Evolutionary conservation across 1,140 invertebrate genomes (phyloP).

Genomic region (Drosophila nigromelanica): DNA sequence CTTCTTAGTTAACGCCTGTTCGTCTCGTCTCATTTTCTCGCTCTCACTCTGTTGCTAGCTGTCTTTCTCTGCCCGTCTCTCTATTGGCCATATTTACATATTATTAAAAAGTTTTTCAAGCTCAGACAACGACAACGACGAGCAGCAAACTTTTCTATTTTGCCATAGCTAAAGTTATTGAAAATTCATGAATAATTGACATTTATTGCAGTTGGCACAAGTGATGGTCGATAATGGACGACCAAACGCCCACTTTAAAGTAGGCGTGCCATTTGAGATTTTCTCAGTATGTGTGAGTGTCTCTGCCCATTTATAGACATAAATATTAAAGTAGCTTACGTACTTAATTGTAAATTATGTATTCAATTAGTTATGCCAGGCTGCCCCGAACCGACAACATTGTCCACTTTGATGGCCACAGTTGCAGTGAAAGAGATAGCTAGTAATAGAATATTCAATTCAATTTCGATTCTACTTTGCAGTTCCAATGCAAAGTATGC

Average conservation of each 20-base stretch:
- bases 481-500: neutral
- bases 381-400: conserved; percentile 23
- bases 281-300: conserved; percentile 18
- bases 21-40: conserved; percentile 12
- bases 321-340: conserved; percentile 81
- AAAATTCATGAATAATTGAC: conserved; percentile 82
- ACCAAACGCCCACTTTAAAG: neutral
- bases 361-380: conserved; percentile 74
- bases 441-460: conserved; percentile 9
- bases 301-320: conserved; percentile 67
- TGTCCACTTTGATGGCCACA: neutral
- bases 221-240: conserved; percentile 75
- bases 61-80: conserved; percentile 1
- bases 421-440: neutral
- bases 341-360: conserved; percentile 81
- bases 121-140: conserved; percentile 38
- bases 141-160: conserved; percentile 72
- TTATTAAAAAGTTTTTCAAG: conserved; percentile 76
- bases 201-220: conserved; percentile 82
- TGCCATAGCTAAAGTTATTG: conserved; percentile 72
- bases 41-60: conserved; percentile 4
- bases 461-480: neutral
- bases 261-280: conserved; percentile 5
- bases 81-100: conserved; percentile 73
- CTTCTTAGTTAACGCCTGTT: conserved; percentile 71